Conservation (phyloP, 2,888 invertebrate species). For the Morpho helenor region DNA sequence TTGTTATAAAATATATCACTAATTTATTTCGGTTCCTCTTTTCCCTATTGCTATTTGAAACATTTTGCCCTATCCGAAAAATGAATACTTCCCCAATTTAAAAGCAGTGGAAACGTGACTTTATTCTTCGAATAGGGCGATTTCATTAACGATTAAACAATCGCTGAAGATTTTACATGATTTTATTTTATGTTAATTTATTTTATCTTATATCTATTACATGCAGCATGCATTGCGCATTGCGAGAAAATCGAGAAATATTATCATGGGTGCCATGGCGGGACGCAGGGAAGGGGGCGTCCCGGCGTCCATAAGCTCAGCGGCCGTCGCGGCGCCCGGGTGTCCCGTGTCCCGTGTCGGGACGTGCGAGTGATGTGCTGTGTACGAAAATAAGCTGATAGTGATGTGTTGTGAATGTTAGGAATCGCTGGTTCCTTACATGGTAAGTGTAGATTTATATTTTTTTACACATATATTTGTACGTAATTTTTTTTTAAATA, state of each 20-base stretch:
- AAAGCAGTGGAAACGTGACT: no score
- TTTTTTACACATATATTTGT: constrained; percentile 3
- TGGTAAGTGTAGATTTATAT: constrained; percentile 32
- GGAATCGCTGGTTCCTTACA: constrained; percentile 38
- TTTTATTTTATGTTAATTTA: no score
- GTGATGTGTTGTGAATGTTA: constrained; percentile 33
- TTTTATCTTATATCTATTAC: not conserved
- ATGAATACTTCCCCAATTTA: no score
- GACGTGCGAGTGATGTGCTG: constrained; percentile 29
- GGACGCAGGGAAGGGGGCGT: constrained; percentile 22
- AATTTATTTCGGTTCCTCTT: no score
- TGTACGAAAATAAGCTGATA: constrained; percentile 28
- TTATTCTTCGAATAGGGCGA: no score
- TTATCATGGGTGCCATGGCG: constrained; percentile 58
- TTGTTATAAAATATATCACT: no score
- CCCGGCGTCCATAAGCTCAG: constrained; percentile 48
- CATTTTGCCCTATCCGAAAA: no score
- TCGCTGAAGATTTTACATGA: no score
- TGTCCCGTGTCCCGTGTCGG: constrained; percentile 34
- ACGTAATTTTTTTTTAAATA: no score
- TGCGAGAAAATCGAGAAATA: constrained; percentile 50
- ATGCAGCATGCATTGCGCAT: constrained; percentile 62
- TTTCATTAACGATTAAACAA: no score
- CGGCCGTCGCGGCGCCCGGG: constrained; percentile 40
- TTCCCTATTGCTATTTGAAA: no score